A percentile compares a stretch with the other conserved stretches of the same genome.
These are phyloP conservation scores for Saccopteryx leptura DNA, from an alignment of 2,113 vertebrate species.

Conservation along the genomic window DNA sequence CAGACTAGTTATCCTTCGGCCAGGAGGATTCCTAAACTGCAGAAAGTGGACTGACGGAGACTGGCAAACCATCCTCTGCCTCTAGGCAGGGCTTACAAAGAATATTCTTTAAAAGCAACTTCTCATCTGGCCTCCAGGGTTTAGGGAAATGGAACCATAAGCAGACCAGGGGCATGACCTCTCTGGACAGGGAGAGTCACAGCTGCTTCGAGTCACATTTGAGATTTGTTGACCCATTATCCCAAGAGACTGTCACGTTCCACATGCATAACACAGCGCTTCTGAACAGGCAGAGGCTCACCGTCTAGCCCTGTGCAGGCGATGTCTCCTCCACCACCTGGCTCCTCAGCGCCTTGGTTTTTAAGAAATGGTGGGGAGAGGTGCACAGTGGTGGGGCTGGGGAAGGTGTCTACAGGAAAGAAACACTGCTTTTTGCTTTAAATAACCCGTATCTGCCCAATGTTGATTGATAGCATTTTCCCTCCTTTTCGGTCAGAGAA, in stretches of 20 bases:
- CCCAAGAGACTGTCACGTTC: neutral
- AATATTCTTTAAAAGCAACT: slow-evolving; percentile 1
- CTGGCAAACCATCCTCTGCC: neutral
- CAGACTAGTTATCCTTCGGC: neutral
- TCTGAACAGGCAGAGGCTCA: neutral
- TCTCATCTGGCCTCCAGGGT: neutral
- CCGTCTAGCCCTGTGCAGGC: fast-evolving
- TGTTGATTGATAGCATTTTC: neutral
- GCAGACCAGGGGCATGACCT: neutral
- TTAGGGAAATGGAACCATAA: neutral
- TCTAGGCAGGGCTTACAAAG: neutral
- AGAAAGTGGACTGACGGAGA: neutral
- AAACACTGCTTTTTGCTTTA: neutral
- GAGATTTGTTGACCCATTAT: neutral
- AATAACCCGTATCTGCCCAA: neutral
- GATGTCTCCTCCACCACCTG: fast-evolving
- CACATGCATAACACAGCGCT: fast-evolving
- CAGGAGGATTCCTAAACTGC: neutral
- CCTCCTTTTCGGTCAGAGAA: neutral
- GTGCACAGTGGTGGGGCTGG: no score
- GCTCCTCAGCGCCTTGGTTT: neutral
- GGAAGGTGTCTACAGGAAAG: neutral
- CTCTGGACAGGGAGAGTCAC: neutral
- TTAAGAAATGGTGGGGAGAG: neutral
- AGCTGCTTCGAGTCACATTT: neutral